Base-by-base conservation (phyloP, 2,797 vertebrate genomes). In the Crocidura indochinensis region DNA sequence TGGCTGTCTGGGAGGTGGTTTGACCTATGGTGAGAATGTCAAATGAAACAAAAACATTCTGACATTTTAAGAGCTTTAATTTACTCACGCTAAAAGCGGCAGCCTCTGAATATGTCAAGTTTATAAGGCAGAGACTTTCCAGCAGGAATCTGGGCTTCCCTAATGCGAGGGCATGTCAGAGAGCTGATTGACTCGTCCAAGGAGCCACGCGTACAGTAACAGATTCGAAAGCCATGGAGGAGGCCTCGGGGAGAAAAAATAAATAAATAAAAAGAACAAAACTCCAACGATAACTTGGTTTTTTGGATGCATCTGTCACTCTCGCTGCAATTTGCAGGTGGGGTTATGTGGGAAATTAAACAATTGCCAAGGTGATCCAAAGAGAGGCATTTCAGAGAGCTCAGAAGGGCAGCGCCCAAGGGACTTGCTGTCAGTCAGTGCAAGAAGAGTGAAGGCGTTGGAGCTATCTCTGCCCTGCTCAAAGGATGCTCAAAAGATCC, bases 51-150 rank as follows among this genome's bases (percentile, higher is more conserved):
- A 91, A 96, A 95, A 94, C 92, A 91, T 94, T 90, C 94, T 97
- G 96, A 97, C 91, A 95, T 94, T 94, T 95, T 96, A 96, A 96
- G 94, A 95, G 96, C 96, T 93, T 95, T 96, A 92, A 96, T 95
- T 96, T 92, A 93, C 96, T 95, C 85, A 75, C 0, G 56, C 84
- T 90, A 96, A 92, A 95, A 96, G 86, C 84, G 80, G 31, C 19
- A 78, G 88, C 91, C 87, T 95, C 80, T 24, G 91, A 91, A 93
- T 92, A 92, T 94, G 94, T 95, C 95, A 95, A 77, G 93, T 92
- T 86, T 87, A 53, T 90, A 78, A 95, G 90, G 85, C 79, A 73
- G 26, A 75, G 92, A 56, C 79, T 93, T 88, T 15, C 27, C 74
- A 93, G 73, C n/a, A 72, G 74, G 85, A 84, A 51, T 74, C 12